These are phyloP conservation scores for Drosophila borealis DNA, from an alignment of 2,888 invertebrate species.

Conservation along the genomic window DNA sequence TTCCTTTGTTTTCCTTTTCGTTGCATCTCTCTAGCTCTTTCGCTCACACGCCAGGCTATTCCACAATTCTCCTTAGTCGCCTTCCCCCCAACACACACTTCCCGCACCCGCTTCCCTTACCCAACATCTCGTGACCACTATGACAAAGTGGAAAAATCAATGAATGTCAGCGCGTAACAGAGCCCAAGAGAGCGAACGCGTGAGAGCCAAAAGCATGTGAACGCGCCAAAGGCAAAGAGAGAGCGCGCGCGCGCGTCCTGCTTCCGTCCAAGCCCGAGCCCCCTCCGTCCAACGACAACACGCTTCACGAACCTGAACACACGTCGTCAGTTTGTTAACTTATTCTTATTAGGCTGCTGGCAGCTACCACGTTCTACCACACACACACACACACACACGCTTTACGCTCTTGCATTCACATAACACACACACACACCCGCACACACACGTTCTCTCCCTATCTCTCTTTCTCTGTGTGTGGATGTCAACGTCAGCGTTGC, in stretches of 20 bases:
- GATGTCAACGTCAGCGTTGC: constrained; percentile 77
- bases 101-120: not conserved
- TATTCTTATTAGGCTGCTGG: constrained; percentile 59
- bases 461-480: constrained; percentile 24
- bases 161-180: constrained; percentile 70
- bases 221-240: constrained; percentile 22
- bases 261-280: constrained; percentile 16
- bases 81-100: constrained; percentile 2
- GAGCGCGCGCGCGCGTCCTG: constrained; percentile 52
- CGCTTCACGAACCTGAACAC: constrained; percentile 46
- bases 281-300: constrained; percentile 2
- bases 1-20: constrained; percentile 60
- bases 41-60: constrained; percentile 15
- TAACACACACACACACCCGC: constrained; percentile 13
- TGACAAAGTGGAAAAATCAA: constrained; percentile 79
- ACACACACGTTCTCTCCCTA: constrained; percentile 7
- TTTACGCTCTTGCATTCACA: constrained; percentile 14
- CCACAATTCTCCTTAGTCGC: constrained; percentile 46
- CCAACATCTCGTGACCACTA: constrained; percentile 2
- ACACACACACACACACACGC: constrained; percentile 36
- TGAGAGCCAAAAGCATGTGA: constrained; percentile 24
- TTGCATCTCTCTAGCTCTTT: constrained; percentile 24
- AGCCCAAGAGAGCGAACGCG: constrained; percentile 30
- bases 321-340: constrained; percentile 79
- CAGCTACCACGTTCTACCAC: constrained; percentile 66